These are phyloP conservation scores for Suncus etruscus DNA, from an alignment of 2,113 vertebrate genomes.

Conservation along the genomic window DNA sequence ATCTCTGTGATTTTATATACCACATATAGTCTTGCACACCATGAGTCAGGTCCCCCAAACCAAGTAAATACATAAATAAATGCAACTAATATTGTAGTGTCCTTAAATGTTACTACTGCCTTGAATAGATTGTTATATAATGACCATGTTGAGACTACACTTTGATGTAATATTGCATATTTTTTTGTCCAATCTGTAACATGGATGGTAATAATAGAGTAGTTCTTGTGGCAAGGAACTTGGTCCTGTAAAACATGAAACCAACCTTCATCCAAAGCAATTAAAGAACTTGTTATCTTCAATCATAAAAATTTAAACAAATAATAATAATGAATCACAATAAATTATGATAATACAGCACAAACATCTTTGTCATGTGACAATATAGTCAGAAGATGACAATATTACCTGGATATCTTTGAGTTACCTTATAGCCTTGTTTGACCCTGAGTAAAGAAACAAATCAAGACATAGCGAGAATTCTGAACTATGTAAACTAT, in stretches of 20 bases:
- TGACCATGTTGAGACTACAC: background rate
- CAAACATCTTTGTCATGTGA: background rate
- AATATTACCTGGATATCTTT: background rate
- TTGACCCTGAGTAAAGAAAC: background rate
- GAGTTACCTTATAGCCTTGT: background rate
- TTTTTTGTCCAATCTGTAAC: background rate
- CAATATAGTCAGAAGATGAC: background rate
- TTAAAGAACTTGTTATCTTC: background rate
- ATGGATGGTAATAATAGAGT: background rate
- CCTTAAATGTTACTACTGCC: background rate
- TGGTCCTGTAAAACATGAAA: background rate
- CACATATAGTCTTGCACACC: too few relatives aligned
- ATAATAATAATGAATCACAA: background rate
- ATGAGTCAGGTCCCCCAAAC: too few relatives aligned
- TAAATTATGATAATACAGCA: background rate
- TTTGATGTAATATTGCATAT: background rate
- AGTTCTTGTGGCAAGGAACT: background rate
- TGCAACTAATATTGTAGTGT: too few relatives aligned
- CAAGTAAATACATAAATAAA: too few relatives aligned
- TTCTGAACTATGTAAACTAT: background rate
- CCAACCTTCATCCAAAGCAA: background rate
- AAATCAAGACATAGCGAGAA: background rate
- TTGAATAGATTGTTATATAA: background rate
- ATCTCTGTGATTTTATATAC: too few relatives aligned
- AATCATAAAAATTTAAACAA: background rate